Evolutionary conservation across 2,888 invertebrate genomes (phyloP), one percentile per base, ranked within the genome.

Genomic region (Perizoma affinitatum): DNA sequence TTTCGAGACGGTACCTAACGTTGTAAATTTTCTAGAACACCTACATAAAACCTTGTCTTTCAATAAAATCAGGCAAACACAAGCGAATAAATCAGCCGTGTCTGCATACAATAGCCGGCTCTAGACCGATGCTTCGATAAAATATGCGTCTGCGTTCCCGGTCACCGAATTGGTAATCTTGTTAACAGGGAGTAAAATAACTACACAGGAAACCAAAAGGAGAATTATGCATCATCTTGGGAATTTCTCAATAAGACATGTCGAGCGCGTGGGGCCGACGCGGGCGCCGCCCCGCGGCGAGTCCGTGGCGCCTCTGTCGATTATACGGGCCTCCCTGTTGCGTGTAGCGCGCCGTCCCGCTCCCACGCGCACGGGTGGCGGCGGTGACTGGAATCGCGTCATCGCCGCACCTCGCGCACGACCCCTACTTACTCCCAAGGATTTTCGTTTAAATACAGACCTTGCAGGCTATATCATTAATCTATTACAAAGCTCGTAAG

Each of bases 211-310:
- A 86, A 87, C 83, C 83, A 87, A 89, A 89, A 88, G 79, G 83
- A 85, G 83, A 84, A 89, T 84, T 88, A 87, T 88, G 86, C 89
- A 86, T 87, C 88, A 84, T 87, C 86, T 89, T 77, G 88, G 78
- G 91, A 88, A 91, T 91, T 91, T 91, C 90, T 91, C 91, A 90
- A 91, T 90, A 90, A 89, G 87, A 83, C 77, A 82, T 82, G 83
- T 78, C 66, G 84, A 74, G 84, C 87, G 87, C 85, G 89, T 88
- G 91, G 89, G 88, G 88, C 85, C 87, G 77, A 72, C 86, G 84
- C 84, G 80, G 83, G 86, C 87, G 87, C 87, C 86, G 87, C 88
- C 86, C 87, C 83, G 86, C 80, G 82, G 86, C 83, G 84, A 76
- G 73, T 72, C 83, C 75, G 85, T 86, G 87, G 87, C 88, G 87